Conservation (phyloP, 2,888 invertebrate species). For the Cheilosia soror region DNA sequence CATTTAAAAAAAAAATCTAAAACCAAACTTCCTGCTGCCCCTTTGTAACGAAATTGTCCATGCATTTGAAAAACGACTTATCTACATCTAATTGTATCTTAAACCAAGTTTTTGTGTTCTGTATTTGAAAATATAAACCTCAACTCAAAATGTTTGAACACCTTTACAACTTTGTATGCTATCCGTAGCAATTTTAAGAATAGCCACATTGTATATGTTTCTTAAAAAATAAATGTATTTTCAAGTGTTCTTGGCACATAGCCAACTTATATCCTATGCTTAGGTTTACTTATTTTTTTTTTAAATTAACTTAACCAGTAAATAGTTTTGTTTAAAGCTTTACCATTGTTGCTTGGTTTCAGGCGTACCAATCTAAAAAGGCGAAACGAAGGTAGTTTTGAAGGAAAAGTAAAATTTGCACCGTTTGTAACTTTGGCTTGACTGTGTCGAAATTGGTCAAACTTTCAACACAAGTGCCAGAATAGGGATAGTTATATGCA, state of each 20-base stretch:
- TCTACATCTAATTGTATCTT: not conserved
- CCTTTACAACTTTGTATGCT: slow-evolving; percentile 1
- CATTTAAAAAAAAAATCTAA: no score
- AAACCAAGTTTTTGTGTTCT: not conserved
- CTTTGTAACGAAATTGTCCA: no score
- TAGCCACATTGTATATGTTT: not conserved
- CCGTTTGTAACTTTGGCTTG: not conserved
- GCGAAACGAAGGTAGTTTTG: not conserved
- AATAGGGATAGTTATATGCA: no score
- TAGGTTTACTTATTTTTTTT: not conserved
- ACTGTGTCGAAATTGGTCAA: not conserved
- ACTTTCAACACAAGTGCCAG: not conserved
- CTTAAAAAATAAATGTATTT: not conserved
- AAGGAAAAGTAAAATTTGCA: not conserved
- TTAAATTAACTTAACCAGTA: not conserved
- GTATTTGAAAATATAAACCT: not conserved
- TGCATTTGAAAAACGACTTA: no score
- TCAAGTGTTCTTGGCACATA: slow-evolving; percentile 63
- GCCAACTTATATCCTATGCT: slow-evolving; percentile 39
- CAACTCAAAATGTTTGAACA: slow-evolving; percentile 35
- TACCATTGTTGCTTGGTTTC: slow-evolving; percentile 19
- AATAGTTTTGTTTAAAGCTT: slow-evolving; percentile 58
- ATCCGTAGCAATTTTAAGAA: not conserved
- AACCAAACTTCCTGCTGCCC: no score
- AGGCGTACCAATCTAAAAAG: not conserved